A percentile compares a stretch with the other conserved stretches of the same genome.
phyloP scores from a whole-genome alignment of 1,140 invertebrate genomes.

The Pemphigus obesinymphae region DNA sequence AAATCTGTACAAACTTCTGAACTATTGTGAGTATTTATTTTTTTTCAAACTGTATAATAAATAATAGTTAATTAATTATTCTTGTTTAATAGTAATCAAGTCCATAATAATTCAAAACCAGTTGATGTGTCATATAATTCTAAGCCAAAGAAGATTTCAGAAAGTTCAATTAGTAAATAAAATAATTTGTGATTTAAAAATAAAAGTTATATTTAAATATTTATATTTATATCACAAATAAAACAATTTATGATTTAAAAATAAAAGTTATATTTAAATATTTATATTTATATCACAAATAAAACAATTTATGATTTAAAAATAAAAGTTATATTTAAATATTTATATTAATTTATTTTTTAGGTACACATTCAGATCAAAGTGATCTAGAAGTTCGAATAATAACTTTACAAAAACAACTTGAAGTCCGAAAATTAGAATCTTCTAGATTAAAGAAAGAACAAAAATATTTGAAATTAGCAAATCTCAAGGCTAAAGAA shows the following conservation, averaged over 20 bases:
- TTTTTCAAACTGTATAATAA: background rate
- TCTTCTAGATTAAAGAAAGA: conserved; percentile 53
- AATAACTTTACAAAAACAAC: conserved; percentile 52
- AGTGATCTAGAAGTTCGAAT: conserved; percentile 55
- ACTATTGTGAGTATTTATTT: background rate
- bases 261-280: background rate
- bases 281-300: background rate
- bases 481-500: conserved; percentile 54
- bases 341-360: background rate
- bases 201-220: background rate
- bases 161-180: conserved; percentile 28
- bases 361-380: conserved; percentile 50
- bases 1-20: background rate
- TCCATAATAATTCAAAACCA: background rate
- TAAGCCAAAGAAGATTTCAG: background rate
- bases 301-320: background rate
- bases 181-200: background rate
- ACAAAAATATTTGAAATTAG: conserved; percentile 51
- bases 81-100: background rate
- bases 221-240: background rate
- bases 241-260: background rate
- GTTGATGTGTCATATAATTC: background rate
- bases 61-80: background rate
- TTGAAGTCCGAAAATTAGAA: conserved; percentile 51
- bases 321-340: background rate